Percentiles rank a stretch among this genome's conserved stretches.
phyloP scores from a whole-genome alignment of 2,113 vertebrate species.

The Mus pahari region DNA sequence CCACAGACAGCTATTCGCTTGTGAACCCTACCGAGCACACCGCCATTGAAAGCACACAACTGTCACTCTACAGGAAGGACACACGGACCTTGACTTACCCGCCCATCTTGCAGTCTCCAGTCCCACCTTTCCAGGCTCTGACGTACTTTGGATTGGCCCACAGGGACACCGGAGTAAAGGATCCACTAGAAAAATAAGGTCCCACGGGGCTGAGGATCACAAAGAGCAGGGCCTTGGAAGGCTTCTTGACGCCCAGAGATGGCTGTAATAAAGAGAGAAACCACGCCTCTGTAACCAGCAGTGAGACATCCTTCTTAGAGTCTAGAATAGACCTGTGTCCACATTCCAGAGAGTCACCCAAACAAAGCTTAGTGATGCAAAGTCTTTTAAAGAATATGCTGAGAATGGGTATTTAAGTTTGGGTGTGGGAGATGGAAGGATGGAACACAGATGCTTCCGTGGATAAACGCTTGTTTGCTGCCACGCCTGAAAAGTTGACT shows the following conservation, averaged over 20 bases:
- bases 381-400: neutral
- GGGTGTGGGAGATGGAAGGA: neutral
- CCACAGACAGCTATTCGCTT: neutral
- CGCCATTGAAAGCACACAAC: neutral
- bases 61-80: neutral
- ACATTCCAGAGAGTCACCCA: neutral
- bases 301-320: neutral
- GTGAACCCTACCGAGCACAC: neutral
- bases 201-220: conserved; percentile 93
- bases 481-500: neutral
- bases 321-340: neutral
- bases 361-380: neutral
- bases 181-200: conserved; percentile 90
- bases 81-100: conserved; percentile 86
- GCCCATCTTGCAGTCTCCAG: conserved; percentile 95
- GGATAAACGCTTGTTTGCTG: neutral
- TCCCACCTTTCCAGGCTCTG: conserved; percentile 94
- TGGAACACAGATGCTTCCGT: too few relatives aligned
- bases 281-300: neutral
- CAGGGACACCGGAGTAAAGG: conserved; percentile 89
- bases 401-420: neutral
- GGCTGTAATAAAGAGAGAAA: conserved; percentile 80
- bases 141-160: conserved; percentile 94
- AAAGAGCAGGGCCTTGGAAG: conserved; percentile 89
- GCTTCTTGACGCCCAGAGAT: conserved; percentile 91